Conservation (phyloP, 2,113 vertebrate genomes). For the Vulpes vulpes region DNA sequence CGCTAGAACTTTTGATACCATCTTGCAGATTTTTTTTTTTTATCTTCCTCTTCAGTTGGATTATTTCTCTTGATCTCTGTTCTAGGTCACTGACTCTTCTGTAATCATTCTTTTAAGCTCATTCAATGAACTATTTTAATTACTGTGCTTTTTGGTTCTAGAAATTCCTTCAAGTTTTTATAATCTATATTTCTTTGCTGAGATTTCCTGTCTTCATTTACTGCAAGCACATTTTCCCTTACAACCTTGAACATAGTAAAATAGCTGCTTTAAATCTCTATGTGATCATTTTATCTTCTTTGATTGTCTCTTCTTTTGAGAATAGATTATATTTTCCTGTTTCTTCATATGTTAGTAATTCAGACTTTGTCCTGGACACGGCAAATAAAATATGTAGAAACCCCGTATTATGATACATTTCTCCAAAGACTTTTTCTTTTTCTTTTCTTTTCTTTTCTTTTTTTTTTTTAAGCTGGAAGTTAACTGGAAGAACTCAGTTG, state of each 20-base stretch:
- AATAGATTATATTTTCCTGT: background rate
- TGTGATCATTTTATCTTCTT: background rate
- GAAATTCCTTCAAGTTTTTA: constrained; percentile 16
- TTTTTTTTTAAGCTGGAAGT: background rate
- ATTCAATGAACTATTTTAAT: background rate
- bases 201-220: background rate
- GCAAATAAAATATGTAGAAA: constrained; percentile 3
- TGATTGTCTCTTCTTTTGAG: constrained; percentile 21
- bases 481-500: background rate
- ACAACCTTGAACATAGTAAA: background rate
- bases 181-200: background rate
- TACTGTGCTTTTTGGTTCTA: background rate
- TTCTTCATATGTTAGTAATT: background rate
- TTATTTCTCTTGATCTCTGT: constrained; percentile 10
- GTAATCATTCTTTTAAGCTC: background rate
- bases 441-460: background rate
- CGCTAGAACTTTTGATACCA: background rate
- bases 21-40: background rate
- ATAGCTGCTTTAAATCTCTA: background rate
- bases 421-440: background rate
- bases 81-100: background rate
- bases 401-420: background rate
- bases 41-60: background rate
- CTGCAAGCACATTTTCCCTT: background rate
- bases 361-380: background rate